Conservation (phyloP, 2,888 invertebrate species). For the Achlya flavicornis region DNA sequence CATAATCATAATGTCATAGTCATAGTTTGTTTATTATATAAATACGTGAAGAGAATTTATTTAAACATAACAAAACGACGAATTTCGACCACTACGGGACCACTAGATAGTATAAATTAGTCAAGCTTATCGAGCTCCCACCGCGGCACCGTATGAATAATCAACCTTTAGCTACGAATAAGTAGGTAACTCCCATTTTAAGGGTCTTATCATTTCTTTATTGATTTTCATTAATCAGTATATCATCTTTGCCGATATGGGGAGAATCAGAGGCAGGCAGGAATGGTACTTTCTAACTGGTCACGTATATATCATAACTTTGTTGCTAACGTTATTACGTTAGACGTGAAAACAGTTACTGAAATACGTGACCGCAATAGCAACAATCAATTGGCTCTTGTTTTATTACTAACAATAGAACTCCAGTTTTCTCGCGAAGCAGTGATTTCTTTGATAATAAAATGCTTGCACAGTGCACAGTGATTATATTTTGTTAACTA, state of each 20-base stretch:
- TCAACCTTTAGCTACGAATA: no score
- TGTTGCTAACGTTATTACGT: slow-evolving; percentile 80
- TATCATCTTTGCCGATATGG: slow-evolving; percentile 33
- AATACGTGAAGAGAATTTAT: no score
- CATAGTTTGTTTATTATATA: no score
- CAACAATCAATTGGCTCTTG: slow-evolving; percentile 79
- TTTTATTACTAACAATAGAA: slow-evolving; percentile 68
- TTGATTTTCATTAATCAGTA: background rate
- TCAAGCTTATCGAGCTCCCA: no score
- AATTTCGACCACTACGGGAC: no score
- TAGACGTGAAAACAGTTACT: slow-evolving; percentile 82
- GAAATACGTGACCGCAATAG: slow-evolving; percentile 80
- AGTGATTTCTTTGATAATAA: slow-evolving; percentile 49
- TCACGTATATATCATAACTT: slow-evolving; percentile 80
- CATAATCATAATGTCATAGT: no score
- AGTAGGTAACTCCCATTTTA: no score
- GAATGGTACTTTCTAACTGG: slow-evolving; percentile 58
- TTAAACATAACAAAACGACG: no score
- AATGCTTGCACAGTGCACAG: slow-evolving; percentile 24
- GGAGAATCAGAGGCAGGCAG: slow-evolving; percentile 36
- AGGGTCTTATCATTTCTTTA: background rate
- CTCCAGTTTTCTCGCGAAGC: slow-evolving; percentile 45
- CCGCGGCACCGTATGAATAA: no score
- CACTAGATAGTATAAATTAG: no score
- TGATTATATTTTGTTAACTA: slow-evolving; percentile 17